A percentile compares a stretch with the other conserved stretches of the same genome.
phyloP scores from a whole-genome alignment of 2,113 vertebrate genomes.

The Carassius auratus region DNA sequence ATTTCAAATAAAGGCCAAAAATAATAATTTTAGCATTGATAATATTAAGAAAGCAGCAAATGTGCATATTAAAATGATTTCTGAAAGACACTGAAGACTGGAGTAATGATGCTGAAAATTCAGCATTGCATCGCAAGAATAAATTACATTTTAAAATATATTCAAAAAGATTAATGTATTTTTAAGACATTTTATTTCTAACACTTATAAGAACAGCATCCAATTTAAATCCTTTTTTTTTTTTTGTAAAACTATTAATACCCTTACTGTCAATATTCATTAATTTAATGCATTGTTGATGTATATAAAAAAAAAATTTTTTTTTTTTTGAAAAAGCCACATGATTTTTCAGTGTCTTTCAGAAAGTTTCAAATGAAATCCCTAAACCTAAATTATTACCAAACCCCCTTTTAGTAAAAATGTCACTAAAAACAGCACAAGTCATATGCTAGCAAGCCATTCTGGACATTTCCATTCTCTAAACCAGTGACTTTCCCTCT shows the following conservation, averaged over 20 bases:
- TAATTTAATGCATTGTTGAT: neutral
- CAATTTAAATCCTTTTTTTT: too few relatives aligned
- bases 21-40: neutral
- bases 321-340: neutral
- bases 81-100: neutral
- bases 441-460: neutral
- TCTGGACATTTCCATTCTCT: neutral
- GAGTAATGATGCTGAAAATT: neutral
- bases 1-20: neutral
- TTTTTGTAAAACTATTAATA: too few relatives aligned
- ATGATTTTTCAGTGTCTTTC: neutral
- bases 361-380: neutral
- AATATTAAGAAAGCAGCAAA: neutral
- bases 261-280: neutral
- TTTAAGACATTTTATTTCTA: too few relatives aligned
- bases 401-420: neutral
- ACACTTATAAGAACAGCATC: neutral
- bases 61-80: neutral
- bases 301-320: neutral
- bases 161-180: too few relatives aligned
- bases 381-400: neutral
- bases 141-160: too few relatives aligned
- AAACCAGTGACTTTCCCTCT: constrained; percentile 6
- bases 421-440: neutral
- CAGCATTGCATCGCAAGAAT: neutral